Base-by-base conservation (phyloP, 2,797 vertebrate genomes). In the Takifugu rubripes region DNA sequence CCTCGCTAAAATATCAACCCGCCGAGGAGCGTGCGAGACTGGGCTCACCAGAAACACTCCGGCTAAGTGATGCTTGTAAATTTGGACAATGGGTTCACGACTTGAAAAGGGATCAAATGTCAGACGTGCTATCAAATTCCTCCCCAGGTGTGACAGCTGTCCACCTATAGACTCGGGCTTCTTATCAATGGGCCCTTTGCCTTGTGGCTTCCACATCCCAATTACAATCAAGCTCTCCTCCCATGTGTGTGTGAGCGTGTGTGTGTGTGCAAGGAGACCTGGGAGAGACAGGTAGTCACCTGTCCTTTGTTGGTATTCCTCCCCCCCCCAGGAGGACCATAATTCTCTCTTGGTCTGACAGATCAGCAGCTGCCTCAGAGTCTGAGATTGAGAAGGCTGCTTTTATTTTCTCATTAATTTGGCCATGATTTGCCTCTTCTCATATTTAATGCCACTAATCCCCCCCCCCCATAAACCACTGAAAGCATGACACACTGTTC, bases 211-310 rank as follows among this genome's bases (percentile, higher is more conserved):
- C 62, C 73, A 79, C 70, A 62, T 52, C 70, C 75, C 80, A 78
- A 5, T 14, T 3, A 81, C 75, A 78, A 68, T 77, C 59, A 61
- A 48, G 61, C 56, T 52, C 29, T 51, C 51, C 66, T 21, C 56
- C 33, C 58, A 25, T 29, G 36, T 40, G 11, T 14, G 36, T 36
- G 33, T 49, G 49, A 55, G 53, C 63, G 55, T 52, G 47, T 49
- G 29, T 56, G 45, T 49, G 56, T 40, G 15, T 31, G 45, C 26
- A 82, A 85, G 75, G 52, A 81, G 77, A 87, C 84, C 82, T 87
- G 79, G 78, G 75, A 85, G 68, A 78, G 70, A 79, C 79, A 74
- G 71, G 64, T 71, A 87, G 79, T 87, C 87, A 87, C 83, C 85
- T 87, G 83, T 85, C 84, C 77, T 83, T 82, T 66, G 74, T 82